Percentiles rank a stretch among this genome's conserved stretches.
phyloP scores from a whole-genome alignment of 2,113 vertebrate genomes.

The Rhinopomastus cyanomelas region DNA sequence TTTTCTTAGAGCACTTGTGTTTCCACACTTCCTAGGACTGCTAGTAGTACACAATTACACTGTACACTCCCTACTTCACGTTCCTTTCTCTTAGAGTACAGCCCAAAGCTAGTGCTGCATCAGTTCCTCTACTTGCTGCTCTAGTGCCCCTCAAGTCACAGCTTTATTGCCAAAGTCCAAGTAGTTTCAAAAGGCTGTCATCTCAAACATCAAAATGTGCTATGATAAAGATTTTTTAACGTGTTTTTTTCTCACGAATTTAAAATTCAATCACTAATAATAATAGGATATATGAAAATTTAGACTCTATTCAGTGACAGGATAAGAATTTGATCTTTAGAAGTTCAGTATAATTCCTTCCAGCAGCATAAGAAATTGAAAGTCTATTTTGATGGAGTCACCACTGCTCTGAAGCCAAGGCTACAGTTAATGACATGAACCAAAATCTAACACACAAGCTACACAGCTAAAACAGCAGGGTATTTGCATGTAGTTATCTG shows the following conservation, averaged over 20 bases:
- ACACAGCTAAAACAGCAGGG: not conserved
- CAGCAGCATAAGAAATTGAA: slow-evolving; percentile 7
- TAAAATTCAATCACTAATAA: not conserved
- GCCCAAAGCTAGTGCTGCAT: not conserved
- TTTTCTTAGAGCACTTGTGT: not conserved
- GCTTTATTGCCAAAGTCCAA: not conserved
- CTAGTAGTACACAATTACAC: not conserved
- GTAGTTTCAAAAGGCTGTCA: not conserved
- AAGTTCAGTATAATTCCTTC: not conserved
- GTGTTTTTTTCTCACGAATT: not conserved
- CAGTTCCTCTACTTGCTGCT: not conserved
- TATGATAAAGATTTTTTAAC: not conserved
- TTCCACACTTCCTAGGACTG: not conserved
- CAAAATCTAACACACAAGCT: not conserved
- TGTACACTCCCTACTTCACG: not conserved
- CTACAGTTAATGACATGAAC: not conserved
- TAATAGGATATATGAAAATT: not conserved
- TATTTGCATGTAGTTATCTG: not conserved
- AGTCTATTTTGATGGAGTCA: not conserved
- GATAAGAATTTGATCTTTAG: not conserved
- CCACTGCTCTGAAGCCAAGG: not conserved
- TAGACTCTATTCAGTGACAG: not conserved
- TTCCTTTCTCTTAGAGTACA: not conserved
- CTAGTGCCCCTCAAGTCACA: not conserved
- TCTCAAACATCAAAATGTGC: not conserved